These are phyloP conservation scores for Lasioglossum calceatum DNA, from an alignment of 2,888 invertebrate genomes.

Conservation along the genomic window DNA sequence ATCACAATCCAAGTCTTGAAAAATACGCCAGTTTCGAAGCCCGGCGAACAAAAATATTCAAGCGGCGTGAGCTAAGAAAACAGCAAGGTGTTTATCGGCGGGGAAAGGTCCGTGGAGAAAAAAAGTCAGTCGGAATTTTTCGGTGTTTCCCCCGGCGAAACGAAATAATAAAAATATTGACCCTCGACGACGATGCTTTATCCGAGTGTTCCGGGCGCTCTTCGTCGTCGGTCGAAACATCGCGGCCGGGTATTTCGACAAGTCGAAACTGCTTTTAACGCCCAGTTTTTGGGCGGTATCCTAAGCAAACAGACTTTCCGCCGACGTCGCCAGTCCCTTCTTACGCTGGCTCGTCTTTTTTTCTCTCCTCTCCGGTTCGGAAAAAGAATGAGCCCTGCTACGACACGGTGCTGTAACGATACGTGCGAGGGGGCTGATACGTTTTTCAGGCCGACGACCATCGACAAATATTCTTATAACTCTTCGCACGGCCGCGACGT, in stretches of 20 bases:
- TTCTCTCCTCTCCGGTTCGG: neutral
- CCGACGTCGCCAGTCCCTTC: slow-evolving; percentile 38
- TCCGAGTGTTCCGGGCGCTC: slow-evolving; percentile 47
- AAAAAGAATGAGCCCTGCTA: slow-evolving; percentile 28
- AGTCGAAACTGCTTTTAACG: slow-evolving; percentile 72
- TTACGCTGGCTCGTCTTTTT: slow-evolving; percentile 2
- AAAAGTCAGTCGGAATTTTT: slow-evolving; percentile 37
- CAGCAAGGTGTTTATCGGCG: neutral
- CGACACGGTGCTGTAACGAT: slow-evolving; percentile 53
- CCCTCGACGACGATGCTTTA: slow-evolving; percentile 65
- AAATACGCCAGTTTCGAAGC: neutral
- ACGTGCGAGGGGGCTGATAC: slow-evolving; percentile 36
- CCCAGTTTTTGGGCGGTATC: slow-evolving; percentile 72
- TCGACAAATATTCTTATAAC: slow-evolving; percentile 75
- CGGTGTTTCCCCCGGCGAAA: slow-evolving; percentile 14
- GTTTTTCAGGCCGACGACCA: slow-evolving; percentile 54
- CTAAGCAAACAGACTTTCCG: slow-evolving; percentile 75
- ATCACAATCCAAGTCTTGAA: neutral
- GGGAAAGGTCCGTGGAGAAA: neutral
- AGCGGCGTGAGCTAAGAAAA: slow-evolving; percentile 1
- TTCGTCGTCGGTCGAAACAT: slow-evolving; percentile 38
- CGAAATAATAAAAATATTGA: slow-evolving; percentile 75
- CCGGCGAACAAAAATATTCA: slow-evolving; percentile 35
- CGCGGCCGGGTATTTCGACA: slow-evolving; percentile 61
- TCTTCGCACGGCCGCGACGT: slow-evolving; percentile 54